Base-by-base conservation (phyloP, 1,140 invertebrate species). In the Polypedilum vanderplanki region DNA sequence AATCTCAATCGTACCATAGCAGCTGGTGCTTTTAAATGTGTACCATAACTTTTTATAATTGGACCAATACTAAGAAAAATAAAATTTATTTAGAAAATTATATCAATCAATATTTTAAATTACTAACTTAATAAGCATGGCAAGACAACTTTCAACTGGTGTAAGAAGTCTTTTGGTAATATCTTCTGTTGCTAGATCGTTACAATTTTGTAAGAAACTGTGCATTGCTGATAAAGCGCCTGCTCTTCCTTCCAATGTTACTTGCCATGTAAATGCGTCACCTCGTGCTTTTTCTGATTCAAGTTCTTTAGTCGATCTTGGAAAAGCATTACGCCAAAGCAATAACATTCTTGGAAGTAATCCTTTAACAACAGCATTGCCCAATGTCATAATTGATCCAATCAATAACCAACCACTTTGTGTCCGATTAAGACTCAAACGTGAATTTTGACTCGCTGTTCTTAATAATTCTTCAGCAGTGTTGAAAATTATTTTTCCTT, bases 231-330 rank as follows among this genome's bases (percentile, higher is more conserved):
- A 96, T 3, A 99, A 83, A 10, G 98, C 98, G 0, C 98, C 98
- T 15, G 97, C 94, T 75, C 98, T 87, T 15, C 95, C 96, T 86
- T 99, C 97, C 73, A 99, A 84, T 1, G 97, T 98, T 18, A 99
- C 94, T 87, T 98, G 96, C 98, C 98, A 99, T 64, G 97, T 99
- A 82, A 99, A 99, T 0, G 95, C 93, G 86, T 99, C 98, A 7
- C 98, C 98, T 76, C 97, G 87, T 0, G 94, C 93, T 81, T 98
- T 98, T 84, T 99, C 97, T 7, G 94, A 95, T 80, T 99, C 97
- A 20, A 99, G 86, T 83, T 99, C 97, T 81, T 98, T 98, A 40
- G 90, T 90, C 0, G 96, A 98, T 65, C 96, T 87, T 0, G 98
- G 97, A 83, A 99, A 99, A 33, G 96, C 97, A 84, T 98, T 98